Base-by-base conservation (phyloP, 2,797 vertebrate genomes). In the Schizothorax lantsangensis region DNA sequence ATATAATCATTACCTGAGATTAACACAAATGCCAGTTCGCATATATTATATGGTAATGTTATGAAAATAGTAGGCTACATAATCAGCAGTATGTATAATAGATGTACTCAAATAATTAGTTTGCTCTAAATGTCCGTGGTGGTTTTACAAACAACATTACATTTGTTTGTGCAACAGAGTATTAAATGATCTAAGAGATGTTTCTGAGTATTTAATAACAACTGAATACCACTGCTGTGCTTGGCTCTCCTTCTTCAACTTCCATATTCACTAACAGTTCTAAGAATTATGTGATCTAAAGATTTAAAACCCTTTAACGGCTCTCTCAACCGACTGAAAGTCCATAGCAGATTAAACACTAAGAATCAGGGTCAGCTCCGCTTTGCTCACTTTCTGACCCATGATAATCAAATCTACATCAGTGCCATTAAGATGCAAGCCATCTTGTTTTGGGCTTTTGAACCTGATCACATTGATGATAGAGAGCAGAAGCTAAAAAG, bases 321-420 rank as follows among this genome's bases (percentile, higher is more conserved):
- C 33, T 78, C 12, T 59, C 21, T n/a, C 19, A 78, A 78, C 11
- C 6, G 4, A 30, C 45, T 75, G 17, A 11, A 38, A 15, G 10
- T 36, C 11, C 19, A 30, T 19, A 57, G 7, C 14, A 59, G 14
- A 47, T 26, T 74, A 30, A 74, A 59, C 23, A 75, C 26, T 5
- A 26, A 40, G 54, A 59, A 79, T 59, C 33, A 62, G 52, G 36
- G 36, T 59, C 36, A 79, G 77, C 36, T 40, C 33, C 3, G 11
- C 21, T 40, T 78, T 57, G 21, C 12, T 79, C 4, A 15, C n/a
- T 59, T 79, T 79, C 75, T 59, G 12, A 59, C 36, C 52, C 23
- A 43, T 64, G n/a, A 80, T 11, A 80, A 80, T 80, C 38, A 64
- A 45, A 80, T 81, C 59, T 66, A 30, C 26, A 47, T 81, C 40